Evolutionary conservation across 2,797 vertebrate species (phyloP), one percentile per base, ranked within the genome.

Genomic region (Zalophus californianus): DNA sequence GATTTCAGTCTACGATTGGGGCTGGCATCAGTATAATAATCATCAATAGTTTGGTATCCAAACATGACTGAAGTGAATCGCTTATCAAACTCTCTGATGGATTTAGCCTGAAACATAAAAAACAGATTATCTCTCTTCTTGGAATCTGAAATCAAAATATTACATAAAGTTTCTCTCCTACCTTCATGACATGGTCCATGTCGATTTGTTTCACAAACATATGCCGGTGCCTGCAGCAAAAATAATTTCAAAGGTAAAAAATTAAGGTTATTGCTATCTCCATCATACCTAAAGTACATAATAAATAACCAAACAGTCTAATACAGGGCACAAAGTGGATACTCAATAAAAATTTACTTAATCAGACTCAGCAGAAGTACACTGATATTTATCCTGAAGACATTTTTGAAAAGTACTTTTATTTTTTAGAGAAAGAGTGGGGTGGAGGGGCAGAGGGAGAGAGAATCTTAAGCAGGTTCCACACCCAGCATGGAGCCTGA

Each of bases 171-270:
- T 97, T 96, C 83, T 94, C 62, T 97, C 98, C 64, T 98, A 99
- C 99, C 99, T 99, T 99, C 99, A 99, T 99, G 96, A 99, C 99
- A 50, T 99, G 99, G 97, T 99, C 99, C 97, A 99, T 99, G 98
- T 99, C 99, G 97, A 99, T 99, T 97, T 99, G 99, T 97, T 99
- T 99, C 98, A 99, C 99, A 92, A 99, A 99, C 98, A 99, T 99
- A 95, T 99, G 99, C 91, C 99, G 99, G 98, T 99, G 99, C 98
- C 99, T 99, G 98, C 41, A 98, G 98, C 96, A 90, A 96, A 97
- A 97, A 97, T 52, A 91, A 92, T 96, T 96, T 82, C 86, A 95
- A 3, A 97, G 32, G 85, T 73, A 85, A 96, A 97, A 97, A 35
- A 77, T 29, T 58, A 92, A 73, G 32, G 9, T 54, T 32, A 89